phyloP scores from a whole-genome alignment of 2,113 vertebrate genomes.

The Dipodomys merriami region DNA sequence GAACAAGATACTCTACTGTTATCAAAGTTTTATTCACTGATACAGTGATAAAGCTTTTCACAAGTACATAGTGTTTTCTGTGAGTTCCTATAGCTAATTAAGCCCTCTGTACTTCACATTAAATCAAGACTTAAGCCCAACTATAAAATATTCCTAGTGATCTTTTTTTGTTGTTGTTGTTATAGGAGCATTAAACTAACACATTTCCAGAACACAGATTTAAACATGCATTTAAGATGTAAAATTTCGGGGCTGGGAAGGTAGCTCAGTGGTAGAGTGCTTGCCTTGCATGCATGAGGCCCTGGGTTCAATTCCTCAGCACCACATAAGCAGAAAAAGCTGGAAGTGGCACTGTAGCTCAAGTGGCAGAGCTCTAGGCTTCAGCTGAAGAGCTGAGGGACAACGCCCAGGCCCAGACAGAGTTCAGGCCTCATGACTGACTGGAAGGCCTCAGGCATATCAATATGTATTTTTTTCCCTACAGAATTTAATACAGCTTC shows the following conservation, averaged over 20 bases:
- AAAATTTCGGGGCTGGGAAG: background rate
- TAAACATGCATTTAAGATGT: background rate
- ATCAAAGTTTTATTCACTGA: background rate
- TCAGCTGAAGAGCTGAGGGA: too few species aligned
- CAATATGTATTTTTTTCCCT: background rate
- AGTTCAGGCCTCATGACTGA: too few species aligned
- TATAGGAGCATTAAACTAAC: background rate
- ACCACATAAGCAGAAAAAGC: too few species aligned
- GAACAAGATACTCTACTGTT: slow-evolving; percentile 49
- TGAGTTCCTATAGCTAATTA: background rate
- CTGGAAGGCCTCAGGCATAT: background rate
- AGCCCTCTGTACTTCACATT: too few species aligned
- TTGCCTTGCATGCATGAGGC: too few species aligned
- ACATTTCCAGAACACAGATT: background rate
- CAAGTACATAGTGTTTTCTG: background rate
- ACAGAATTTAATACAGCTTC: background rate
- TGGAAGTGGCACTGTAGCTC: too few species aligned
- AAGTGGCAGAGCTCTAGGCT: too few species aligned
- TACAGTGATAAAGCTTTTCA: background rate
- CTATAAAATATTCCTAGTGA: background rate
- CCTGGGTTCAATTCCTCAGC: too few species aligned
- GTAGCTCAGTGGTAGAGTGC: too few species aligned
- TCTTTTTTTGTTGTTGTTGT: background rate
- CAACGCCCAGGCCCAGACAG: too few species aligned
- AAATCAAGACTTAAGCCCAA: background rate